Base-by-base conservation (phyloP, 2,888 invertebrate species). In the Ectemnius lituratus region DNA sequence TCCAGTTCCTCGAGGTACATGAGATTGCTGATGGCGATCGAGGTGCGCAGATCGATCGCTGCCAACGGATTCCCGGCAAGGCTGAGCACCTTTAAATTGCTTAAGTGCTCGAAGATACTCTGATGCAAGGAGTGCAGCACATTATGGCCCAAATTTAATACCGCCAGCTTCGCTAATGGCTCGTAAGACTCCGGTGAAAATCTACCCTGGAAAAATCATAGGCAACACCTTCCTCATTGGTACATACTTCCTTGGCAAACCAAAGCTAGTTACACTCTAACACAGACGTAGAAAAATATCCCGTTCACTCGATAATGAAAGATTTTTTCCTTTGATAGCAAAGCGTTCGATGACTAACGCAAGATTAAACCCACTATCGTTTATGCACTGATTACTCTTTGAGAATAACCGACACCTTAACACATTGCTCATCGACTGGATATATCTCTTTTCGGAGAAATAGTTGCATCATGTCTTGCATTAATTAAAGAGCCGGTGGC, bases 21-120 rank as follows among this genome's bases (percentile, higher is more conserved):
- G 62, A 96, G 89, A 72, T 93, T 93, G 0, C 93, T 93, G 20
- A 97, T 93, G 0, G 97, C 95, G 0, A 93, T 91, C 0, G 93
- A 85, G 0, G 95, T 94, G 8, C 70, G 65, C 6, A 92, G 91
- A 85, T 95, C 95, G 5, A 97, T 92, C 0, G 93, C 92, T 14
- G 92, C 92, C 14, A 98, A 91, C 0, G 95, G 95, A 90, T 98
- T 98, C n/a, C 94, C 93, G 76, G 94, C 94, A 27, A 98, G 91
- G 82, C 93, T 93, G 62, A 98, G 89, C 14, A 93, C 92, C 80
- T 94, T 94, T 49, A 98, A 87, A 62, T 93, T 92, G 0, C 94
- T 93, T 3, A 95, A 90, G 86, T 97, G 96, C 83, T 95, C 95
- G 88, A 98, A 97, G 1, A 96, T 84, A 86, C 96, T 95, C 63